Conservation (phyloP, 2,113 vertebrate species). For the Salvelinus sp. region DNA sequence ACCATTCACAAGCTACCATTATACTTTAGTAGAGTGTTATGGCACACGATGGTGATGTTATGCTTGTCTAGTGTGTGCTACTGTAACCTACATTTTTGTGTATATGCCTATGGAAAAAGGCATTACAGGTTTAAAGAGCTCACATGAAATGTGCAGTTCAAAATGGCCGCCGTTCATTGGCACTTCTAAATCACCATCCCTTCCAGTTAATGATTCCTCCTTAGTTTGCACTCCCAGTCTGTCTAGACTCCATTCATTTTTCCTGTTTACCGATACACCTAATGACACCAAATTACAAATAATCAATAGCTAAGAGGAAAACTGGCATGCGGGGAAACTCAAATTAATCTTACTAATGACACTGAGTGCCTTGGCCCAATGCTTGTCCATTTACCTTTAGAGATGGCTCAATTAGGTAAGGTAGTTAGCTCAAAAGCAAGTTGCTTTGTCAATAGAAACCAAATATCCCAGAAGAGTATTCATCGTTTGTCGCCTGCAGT, state of each 20-base stretch:
- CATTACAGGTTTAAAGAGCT: no score
- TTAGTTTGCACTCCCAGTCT: constrained; percentile 79
- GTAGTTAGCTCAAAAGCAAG: constrained; percentile 14
- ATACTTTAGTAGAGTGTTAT: no score
- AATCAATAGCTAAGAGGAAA: constrained; percentile 86
- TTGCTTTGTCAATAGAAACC: background rate
- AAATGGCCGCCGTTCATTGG: background rate
- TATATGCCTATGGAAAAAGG: no score
- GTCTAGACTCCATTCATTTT: constrained; percentile 79
- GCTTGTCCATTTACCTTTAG: constrained; percentile 7
- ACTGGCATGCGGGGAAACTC: constrained; percentile 83
- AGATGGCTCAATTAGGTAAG: constrained; percentile 16
- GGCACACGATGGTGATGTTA: no score
- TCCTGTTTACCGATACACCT: constrained; percentile 85
- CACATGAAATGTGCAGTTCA: background rate
- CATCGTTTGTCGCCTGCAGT: no score
- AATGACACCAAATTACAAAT: constrained; percentile 90
- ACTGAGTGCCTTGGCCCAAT: constrained; percentile 65
- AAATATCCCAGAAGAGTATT: no score
- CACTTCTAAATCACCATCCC: constrained; percentile 25
- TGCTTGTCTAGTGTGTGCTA: no score
- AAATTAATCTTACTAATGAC: constrained; percentile 69
- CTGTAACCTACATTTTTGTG: no score
- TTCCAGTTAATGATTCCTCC: constrained; percentile 85
- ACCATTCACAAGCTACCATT: no score